Evolutionary conservation across 2,888 invertebrate species (phyloP).

Genomic region (Chouioia cunea): DNA sequence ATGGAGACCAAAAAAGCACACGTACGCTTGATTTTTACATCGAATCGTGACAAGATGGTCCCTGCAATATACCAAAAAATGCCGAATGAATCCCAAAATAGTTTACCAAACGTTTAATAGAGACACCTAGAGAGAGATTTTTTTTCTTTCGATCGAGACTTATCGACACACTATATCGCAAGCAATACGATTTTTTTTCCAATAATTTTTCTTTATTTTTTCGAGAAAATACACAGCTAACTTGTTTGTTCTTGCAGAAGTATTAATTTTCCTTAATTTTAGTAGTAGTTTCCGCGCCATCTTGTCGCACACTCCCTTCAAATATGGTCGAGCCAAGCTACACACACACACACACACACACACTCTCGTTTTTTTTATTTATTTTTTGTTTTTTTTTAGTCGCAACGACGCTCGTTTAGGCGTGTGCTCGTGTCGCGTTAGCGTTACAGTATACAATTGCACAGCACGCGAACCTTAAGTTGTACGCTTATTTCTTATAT

Average conservation of each 20-base stretch:
- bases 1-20: constrained; percentile 60
- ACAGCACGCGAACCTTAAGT: constrained; percentile 2
- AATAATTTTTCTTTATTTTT: constrained; percentile 22
- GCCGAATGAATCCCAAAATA: constrained; percentile 49
- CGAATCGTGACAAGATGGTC: constrained; percentile 64
- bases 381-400: constrained; percentile 7
- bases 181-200: constrained; percentile 40
- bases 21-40: constrained; percentile 54
- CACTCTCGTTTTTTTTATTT: constrained; percentile 2
- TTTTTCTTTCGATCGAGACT: constrained; percentile 24
- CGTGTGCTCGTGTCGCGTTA: not conserved
- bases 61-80: constrained; percentile 51
- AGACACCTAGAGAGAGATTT: constrained; percentile 37
- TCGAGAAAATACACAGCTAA: constrained; percentile 9
- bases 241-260: constrained; percentile 41
- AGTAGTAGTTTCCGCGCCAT: constrained; percentile 45
- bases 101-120: constrained; percentile 44
- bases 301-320: constrained; percentile 44
- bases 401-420: constrained; percentile 15
- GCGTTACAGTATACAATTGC: constrained; percentile 6
- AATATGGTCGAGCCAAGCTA: constrained; percentile 35
- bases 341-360: constrained; percentile 21
- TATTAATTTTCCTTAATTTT: constrained; percentile 46
- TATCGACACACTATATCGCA: constrained; percentile 34
- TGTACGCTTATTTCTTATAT: constrained; percentile 37